Evolutionary conservation across 2,888 invertebrate genomes (phyloP).

Genomic region (Trissolcus brochymenae): DNA sequence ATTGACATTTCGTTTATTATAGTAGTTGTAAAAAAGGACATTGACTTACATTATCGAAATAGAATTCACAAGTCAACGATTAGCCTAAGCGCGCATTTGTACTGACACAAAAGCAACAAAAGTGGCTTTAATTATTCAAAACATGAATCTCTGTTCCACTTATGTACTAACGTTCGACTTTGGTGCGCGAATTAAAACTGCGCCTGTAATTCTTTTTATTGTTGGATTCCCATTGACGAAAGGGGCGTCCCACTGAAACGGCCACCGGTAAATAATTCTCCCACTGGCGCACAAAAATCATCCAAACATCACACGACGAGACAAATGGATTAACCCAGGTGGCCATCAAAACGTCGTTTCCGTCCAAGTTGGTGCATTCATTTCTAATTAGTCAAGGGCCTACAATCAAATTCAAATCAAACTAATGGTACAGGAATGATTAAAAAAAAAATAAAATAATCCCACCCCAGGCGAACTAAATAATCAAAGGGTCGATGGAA

Average conservation of each 20-base stretch:
- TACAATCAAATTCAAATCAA: conserved; percentile 8
- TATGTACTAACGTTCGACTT: conserved; percentile 20
- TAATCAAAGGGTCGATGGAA: neutral
- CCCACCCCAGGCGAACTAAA: too few relatives aligned
- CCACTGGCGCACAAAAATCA: conserved; percentile 22
- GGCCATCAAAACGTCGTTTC: conserved; percentile 32
- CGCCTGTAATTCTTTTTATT: conserved; percentile 11
- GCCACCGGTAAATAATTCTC: conserved; percentile 22
- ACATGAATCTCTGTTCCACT: conserved; percentile 27
- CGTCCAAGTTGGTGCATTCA: conserved; percentile 7
- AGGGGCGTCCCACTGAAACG: conserved; percentile 18
- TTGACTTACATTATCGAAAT: too few relatives aligned
- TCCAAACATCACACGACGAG: conserved; percentile 22
- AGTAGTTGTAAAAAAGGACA: neutral
- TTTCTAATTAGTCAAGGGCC: too few relatives aligned
- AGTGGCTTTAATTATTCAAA: conserved; percentile 36
- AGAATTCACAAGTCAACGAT: neutral
- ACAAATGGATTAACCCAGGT: conserved; percentile 24
- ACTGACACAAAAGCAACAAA: conserved; percentile 11
- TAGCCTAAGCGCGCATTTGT: neutral
- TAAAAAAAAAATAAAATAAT: too few relatives aligned
- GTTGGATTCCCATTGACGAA: conserved; percentile 34
- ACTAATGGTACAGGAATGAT: neutral
- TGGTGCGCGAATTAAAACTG: conserved; percentile 25
- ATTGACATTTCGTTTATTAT: too few relatives aligned